Conservation (phyloP, 2,797 vertebrate genomes). For the Microtus obscurus region DNA sequence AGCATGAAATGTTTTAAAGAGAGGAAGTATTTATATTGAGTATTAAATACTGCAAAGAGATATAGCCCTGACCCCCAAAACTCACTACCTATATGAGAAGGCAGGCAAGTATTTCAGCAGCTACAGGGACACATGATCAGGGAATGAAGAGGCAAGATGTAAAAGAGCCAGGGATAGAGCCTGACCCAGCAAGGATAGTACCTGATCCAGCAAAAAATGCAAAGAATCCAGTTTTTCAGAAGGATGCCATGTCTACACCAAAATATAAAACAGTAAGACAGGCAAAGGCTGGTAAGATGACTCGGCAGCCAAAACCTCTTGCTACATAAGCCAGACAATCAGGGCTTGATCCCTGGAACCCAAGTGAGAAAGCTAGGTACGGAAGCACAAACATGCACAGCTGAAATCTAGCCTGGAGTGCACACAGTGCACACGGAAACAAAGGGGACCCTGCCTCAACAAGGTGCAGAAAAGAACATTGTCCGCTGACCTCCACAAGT, state of each 20-base stretch:
- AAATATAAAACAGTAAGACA: not conserved
- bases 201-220: not conserved
- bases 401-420: not conserved
- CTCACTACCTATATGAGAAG: not conserved
- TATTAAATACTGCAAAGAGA: not conserved
- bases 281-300: not conserved
- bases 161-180: not conserved
- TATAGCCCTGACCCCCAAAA: not conserved
- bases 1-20: not conserved
- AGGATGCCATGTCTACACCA: not conserved
- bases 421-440: not conserved
- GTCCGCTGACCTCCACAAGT: not conserved
- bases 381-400: no score
- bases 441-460: not conserved
- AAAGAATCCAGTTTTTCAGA: not conserved
- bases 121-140: not conserved
- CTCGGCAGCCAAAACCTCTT: not conserved
- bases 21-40: not conserved
- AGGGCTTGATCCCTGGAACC: not conserved
- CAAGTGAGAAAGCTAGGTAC: no score
- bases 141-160: not conserved
- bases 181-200: not conserved
- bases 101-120: not conserved
- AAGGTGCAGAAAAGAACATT: not conserved
- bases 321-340: no score